Conservation (phyloP, 1,140 invertebrate species). For the Octopus sinensis region DNA sequence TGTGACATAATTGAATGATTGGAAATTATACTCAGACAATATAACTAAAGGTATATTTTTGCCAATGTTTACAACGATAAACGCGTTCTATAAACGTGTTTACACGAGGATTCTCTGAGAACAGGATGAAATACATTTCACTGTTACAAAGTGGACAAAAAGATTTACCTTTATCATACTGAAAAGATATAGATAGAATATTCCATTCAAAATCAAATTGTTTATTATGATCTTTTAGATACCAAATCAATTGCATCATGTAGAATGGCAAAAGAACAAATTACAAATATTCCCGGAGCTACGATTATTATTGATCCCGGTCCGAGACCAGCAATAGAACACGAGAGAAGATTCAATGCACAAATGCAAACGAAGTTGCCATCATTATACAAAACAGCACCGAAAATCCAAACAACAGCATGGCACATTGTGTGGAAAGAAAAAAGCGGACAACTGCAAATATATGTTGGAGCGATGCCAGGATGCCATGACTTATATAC, state of each 20-base stretch:
- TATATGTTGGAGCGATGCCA: neutral
- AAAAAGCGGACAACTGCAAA: neutral
- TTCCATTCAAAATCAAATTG: too few species aligned
- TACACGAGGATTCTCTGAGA: too few species aligned
- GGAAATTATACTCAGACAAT: neutral
- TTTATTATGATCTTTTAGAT: too few species aligned
- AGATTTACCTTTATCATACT: too few species aligned
- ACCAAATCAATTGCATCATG: neutral
- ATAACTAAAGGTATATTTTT: too few species aligned
- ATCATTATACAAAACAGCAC: neutral
- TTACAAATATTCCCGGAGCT: neutral
- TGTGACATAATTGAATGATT: neutral
- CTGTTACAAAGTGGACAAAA: too few species aligned
- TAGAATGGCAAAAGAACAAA: neutral
- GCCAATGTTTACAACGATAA: too few species aligned
- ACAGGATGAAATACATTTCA: too few species aligned
- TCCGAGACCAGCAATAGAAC: neutral
- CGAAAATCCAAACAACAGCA: neutral
- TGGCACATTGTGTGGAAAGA: neutral
- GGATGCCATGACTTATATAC: too few species aligned
- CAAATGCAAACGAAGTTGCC: constrained; percentile 4
- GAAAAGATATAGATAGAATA: too few species aligned
- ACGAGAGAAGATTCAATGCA: constrained; percentile 3
- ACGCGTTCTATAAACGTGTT: too few species aligned
- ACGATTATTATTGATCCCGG: neutral